Evolutionary conservation across 2,797 vertebrate genomes (phyloP).

Genomic region (Notolabrus celidotus): DNA sequence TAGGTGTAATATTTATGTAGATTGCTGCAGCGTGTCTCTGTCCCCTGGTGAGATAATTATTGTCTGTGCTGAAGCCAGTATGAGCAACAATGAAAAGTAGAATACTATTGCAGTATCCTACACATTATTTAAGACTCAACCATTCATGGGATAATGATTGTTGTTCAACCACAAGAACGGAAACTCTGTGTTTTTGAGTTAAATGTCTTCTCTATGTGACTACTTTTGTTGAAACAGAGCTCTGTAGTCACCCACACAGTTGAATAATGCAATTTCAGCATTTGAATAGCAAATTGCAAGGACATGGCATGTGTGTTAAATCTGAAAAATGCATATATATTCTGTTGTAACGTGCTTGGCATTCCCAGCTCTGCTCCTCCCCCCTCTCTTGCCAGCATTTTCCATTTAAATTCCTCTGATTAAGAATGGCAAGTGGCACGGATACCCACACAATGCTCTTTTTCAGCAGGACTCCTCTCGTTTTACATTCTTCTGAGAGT

Average conservation of each 20-base stretch:
- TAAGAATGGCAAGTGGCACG: slow-evolving; percentile 82
- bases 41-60: slow-evolving; percentile 52
- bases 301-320: slow-evolving; percentile 9
- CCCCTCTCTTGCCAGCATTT: slow-evolving; percentile 54
- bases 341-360: slow-evolving; percentile 36
- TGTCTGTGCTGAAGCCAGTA: slow-evolving; percentile 29
- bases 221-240: neutral
- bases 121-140: neutral
- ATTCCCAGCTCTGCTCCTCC: slow-evolving; percentile 51
- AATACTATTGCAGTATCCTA: neutral
- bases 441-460: slow-evolving; percentile 82
- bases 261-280: neutral
- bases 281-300: neutral
- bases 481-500: slow-evolving; percentile 77
- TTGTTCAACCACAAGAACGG: neutral
- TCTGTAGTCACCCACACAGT: neutral
- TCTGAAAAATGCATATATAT: slow-evolving; percentile 41
- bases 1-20: slow-evolving; percentile 56
- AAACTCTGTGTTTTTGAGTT: neutral
- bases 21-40: slow-evolving; percentile 55
- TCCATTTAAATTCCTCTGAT: slow-evolving; percentile 82
- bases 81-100: slow-evolving; percentile 43
- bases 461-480: slow-evolving; percentile 68
- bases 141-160: slow-evolving; percentile 1
- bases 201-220: slow-evolving; percentile 7